These are phyloP conservation scores for Andrena flavipes DNA, from an alignment of 2,888 invertebrate species.

Conservation along the genomic window DNA sequence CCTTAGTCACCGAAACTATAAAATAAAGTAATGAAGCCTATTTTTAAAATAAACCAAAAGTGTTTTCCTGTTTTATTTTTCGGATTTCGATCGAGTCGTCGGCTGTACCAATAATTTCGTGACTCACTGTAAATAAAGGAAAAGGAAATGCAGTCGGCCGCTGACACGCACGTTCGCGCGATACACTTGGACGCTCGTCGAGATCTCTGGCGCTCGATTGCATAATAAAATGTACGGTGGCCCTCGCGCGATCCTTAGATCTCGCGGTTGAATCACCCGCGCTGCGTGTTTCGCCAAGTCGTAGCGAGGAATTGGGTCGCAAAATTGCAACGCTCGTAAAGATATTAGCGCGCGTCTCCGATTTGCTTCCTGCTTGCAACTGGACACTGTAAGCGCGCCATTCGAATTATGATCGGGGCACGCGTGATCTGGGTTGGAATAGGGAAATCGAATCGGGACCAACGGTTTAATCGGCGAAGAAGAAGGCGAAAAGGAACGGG, in stretches of 20 bases:
- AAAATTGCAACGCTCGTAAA: background rate
- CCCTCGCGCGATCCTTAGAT: constrained; percentile 12
- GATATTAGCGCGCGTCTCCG: constrained; percentile 9
- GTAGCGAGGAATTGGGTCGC: constrained; percentile 43
- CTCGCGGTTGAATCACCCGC: constrained; percentile 49
- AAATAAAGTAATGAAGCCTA: too few species aligned
- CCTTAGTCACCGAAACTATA: too few species aligned
- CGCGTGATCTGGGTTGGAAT: background rate
- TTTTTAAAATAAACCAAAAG: too few species aligned
- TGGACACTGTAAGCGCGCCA: constrained; percentile 25
- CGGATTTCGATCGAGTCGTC: too few species aligned
- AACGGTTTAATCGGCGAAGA: constrained; percentile 7
- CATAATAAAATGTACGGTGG: constrained; percentile 49
- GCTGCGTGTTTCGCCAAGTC: constrained; percentile 22
- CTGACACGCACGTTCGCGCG: constrained; percentile 32
- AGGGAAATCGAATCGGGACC: constrained; percentile 44
- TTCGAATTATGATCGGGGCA: constrained; percentile 8
- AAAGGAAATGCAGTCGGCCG: background rate
- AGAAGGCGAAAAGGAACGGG: background rate
- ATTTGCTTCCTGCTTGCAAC: constrained; percentile 41
- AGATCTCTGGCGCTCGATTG: constrained; percentile 51
- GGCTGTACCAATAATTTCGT: too few species aligned
- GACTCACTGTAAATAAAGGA: background rate
- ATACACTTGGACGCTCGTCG: constrained; percentile 34
- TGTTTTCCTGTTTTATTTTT: too few species aligned